These are phyloP conservation scores for Thumatha senex DNA, from an alignment of 2,888 invertebrate species.

Conservation along the genomic window DNA sequence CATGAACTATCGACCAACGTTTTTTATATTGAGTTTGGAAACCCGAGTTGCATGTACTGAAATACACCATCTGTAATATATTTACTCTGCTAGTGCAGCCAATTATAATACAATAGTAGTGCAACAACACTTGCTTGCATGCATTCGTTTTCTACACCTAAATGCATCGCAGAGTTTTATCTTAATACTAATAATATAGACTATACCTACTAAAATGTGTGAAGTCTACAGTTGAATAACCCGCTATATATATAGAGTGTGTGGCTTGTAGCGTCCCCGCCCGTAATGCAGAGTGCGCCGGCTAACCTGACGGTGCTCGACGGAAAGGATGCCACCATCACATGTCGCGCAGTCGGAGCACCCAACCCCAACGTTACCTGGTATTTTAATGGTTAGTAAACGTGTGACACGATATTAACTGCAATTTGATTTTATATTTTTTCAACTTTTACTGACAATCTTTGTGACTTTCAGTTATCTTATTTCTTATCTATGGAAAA, in stretches of 20 bases:
- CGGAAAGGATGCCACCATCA: conserved; percentile 95
- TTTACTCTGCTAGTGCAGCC: too few relatives aligned
- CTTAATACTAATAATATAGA: conserved; percentile 10
- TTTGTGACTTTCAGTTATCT: too few relatives aligned
- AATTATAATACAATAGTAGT: too few relatives aligned
- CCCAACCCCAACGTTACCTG: conserved; percentile 96
- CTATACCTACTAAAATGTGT: too few relatives aligned
- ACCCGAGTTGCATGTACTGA: too few relatives aligned
- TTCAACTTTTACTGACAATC: too few relatives aligned
- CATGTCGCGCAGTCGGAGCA: conserved; percentile 94
- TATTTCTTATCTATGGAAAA: too few relatives aligned
- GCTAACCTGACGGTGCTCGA: conserved; percentile 95
- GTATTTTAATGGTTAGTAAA: conserved; percentile 92
- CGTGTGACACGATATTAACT: neutral
- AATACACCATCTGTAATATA: too few relatives aligned
- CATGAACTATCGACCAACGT: too few relatives aligned
- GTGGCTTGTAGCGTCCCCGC: conserved; percentile 91
- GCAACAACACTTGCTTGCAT: neutral
- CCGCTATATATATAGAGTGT: conserved; percentile 56
- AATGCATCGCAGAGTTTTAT: conserved; percentile 16
- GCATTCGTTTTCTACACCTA: conserved; percentile 29
- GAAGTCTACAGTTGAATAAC: conserved; percentile 15
- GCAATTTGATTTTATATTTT: neutral
- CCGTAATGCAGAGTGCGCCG: conserved; percentile 93
- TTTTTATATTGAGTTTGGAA: too few relatives aligned